phyloP scores from a whole-genome alignment of 2,113 vertebrate genomes.

The Panthera leo region DNA sequence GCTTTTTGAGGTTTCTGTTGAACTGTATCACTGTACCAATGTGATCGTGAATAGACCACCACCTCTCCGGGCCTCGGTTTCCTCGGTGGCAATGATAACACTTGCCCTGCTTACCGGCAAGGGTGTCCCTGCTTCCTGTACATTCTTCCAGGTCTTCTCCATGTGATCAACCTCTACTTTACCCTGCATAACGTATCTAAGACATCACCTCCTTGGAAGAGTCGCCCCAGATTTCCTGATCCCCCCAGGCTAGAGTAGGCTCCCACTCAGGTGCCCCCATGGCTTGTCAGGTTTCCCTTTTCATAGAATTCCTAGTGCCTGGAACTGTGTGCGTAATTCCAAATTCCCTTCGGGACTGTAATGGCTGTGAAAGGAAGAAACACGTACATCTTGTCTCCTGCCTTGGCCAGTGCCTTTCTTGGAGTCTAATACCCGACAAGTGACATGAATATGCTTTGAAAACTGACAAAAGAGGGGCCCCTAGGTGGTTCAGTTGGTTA shows the following conservation, averaged over 20 bases:
- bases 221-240: neutral
- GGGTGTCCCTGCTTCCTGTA: neutral
- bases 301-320: neutral
- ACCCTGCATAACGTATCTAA: neutral
- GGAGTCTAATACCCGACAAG: neutral
- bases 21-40: neutral
- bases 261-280: fast-evolving
- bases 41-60: neutral
- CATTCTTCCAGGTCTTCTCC: neutral
- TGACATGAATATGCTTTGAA: neutral
- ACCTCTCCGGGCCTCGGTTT: neutral
- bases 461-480: neutral
- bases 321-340: neutral
- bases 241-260: neutral
- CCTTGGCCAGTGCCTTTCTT: neutral
- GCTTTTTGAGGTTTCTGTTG: neutral
- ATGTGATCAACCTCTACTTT: neutral
- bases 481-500: too few species aligned
- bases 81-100: neutral
- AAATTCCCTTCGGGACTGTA: neutral
- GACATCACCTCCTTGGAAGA: neutral
- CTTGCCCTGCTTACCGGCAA: neutral
- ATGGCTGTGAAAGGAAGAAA: neutral
- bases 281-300: neutral
- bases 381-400: neutral